These are phyloP conservation scores for Trichogramma evanescens DNA, from an alignment of 2,888 invertebrate genomes.

Conservation along the genomic window DNA sequence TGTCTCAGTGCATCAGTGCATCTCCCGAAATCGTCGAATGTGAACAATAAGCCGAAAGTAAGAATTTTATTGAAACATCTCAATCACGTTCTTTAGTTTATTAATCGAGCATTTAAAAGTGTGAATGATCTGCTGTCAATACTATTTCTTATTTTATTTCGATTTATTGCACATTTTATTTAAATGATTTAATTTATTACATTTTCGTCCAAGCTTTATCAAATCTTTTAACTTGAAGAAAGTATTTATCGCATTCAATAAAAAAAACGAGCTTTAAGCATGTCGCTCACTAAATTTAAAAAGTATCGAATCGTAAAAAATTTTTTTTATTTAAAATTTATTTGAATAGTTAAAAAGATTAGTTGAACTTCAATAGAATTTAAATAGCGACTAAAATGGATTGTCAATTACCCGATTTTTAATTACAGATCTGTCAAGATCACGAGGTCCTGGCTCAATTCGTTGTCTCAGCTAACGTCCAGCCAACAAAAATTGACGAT, in stretches of 20 bases:
- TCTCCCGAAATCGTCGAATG: slow-evolving; percentile 14
- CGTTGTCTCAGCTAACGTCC: slow-evolving; percentile 45
- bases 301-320: not conserved
- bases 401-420: not conserved
- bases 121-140: too few species aligned
- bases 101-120: too few species aligned
- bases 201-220: too few species aligned
- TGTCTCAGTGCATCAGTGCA: slow-evolving; percentile 18
- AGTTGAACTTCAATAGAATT: not conserved
- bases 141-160: too few species aligned
- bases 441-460: slow-evolving; percentile 45
- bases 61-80: slow-evolving; percentile 9
- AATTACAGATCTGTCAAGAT: slow-evolving; percentile 39
- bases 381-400: not conserved
- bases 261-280: too few species aligned
- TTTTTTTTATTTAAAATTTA: not conserved
- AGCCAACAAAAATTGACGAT: slow-evolving; percentile 44
- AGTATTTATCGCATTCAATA: too few species aligned
- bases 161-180: too few species aligned
- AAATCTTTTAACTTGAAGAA: too few species aligned
- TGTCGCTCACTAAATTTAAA: too few species aligned
- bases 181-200: too few species aligned
- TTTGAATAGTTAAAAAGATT: not conserved
- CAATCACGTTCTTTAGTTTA: not conserved
- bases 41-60: slow-evolving; percentile 14